A percentile compares a stretch with the other conserved stretches of the same genome.
phyloP scores from a whole-genome alignment of 2,888 invertebrate species.

The Poecilobothrus nobilitatus region DNA sequence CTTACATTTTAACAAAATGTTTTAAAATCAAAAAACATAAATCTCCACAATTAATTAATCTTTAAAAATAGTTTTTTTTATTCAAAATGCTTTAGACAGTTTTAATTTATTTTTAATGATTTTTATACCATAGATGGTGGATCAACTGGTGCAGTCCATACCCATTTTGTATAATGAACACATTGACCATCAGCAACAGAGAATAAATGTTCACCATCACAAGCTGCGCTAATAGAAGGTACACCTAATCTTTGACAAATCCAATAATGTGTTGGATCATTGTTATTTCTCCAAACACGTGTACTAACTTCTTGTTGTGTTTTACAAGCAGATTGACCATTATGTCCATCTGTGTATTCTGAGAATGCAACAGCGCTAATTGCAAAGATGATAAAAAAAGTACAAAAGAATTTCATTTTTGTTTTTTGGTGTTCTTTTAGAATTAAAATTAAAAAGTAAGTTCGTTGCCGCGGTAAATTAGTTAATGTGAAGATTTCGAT shows the following conservation, averaged over 20 bases:
- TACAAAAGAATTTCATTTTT: too few species aligned
- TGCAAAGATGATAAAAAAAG: too few species aligned
- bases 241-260: conserved; percentile 30
- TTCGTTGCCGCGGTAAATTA: too few species aligned
- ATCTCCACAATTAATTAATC: too few species aligned
- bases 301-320: conserved; percentile 31
- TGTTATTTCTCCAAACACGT: conserved; percentile 33
- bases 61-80: too few species aligned
- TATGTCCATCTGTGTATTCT: conserved; percentile 25
- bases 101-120: too few species aligned
- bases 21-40: too few species aligned
- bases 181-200: conserved; percentile 36
- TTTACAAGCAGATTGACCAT: conserved; percentile 37
- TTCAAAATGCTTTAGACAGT: too few species aligned
- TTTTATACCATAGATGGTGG: conserved; percentile 28
- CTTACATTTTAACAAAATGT: too few species aligned
- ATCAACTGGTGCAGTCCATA: conserved; percentile 35
- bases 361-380: background rate
- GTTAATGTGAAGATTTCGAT: too few species aligned
- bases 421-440: too few species aligned
- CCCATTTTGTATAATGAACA: conserved; percentile 37
- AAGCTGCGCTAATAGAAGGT: conserved; percentile 30
- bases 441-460: too few species aligned
- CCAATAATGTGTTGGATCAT: conserved; percentile 39
- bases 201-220: conserved; percentile 33